Percentiles rank a stretch among this genome's conserved stretches.
Conservation (phyloP, 2,113 vertebrate species). For the Oncorhynchus tshawytscha region DNA sequence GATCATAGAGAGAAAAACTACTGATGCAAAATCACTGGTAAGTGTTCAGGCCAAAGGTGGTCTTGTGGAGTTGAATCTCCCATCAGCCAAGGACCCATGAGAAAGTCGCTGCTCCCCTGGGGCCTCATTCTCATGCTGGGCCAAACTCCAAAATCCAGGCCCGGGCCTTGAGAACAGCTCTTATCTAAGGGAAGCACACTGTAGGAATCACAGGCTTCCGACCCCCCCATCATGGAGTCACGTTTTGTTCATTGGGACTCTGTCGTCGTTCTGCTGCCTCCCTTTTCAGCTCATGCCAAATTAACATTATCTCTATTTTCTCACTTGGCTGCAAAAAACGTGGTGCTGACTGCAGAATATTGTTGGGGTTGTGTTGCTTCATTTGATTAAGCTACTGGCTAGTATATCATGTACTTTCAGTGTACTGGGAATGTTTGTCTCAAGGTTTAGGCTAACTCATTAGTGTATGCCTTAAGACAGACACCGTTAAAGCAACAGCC, state of each 20-base stretch:
- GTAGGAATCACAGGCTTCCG: slow-evolving; percentile 63
- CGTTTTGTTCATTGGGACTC: slow-evolving; percentile 33
- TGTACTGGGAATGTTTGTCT: not conserved
- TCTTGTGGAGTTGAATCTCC: slow-evolving; percentile 22
- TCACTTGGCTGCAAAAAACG: not conserved
- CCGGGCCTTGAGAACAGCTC: slow-evolving; percentile 61
- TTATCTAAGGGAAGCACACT: slow-evolving; percentile 77
- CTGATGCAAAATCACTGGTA: slow-evolving; percentile 31
- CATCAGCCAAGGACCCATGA: slow-evolving; percentile 35
- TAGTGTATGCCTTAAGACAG: not conserved
- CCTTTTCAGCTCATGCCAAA: slow-evolving; percentile 32
- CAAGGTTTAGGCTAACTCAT: not conserved
- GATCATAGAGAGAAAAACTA: not conserved
- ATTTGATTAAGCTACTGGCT: not conserved
- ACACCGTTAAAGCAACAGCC: not conserved
- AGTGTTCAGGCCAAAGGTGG: slow-evolving; percentile 67
- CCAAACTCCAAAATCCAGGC: slow-evolving; percentile 27
- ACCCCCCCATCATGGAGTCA: slow-evolving; percentile 27
- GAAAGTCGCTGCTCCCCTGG: slow-evolving; percentile 34
- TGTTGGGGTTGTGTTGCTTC: not conserved
- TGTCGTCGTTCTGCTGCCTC: slow-evolving; percentile 20
- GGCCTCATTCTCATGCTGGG: slow-evolving; percentile 41
- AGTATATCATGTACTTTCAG: not conserved
- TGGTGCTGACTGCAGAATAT: no score
- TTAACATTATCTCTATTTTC: slow-evolving; percentile 20